These are phyloP conservation scores for Drosophila setifemur DNA, from an alignment of 1,140 invertebrate genomes.

Conservation along the genomic window DNA sequence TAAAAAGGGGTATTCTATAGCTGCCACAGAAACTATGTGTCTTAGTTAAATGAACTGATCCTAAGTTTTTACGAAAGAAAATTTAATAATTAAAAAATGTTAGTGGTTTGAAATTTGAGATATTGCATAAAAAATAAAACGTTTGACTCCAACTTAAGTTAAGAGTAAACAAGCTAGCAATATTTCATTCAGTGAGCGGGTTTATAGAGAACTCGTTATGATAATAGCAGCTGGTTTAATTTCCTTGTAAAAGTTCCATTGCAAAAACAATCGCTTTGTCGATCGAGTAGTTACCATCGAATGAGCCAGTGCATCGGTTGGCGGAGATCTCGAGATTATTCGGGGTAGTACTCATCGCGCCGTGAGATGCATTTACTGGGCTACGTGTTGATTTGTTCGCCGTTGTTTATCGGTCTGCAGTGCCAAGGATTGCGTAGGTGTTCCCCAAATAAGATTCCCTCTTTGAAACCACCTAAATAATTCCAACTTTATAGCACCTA, in stretches of 20 bases:
- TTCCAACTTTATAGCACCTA: constrained; percentile 16
- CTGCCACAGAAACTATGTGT: too few species aligned
- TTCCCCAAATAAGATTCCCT: neutral
- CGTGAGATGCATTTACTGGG: constrained; percentile 28
- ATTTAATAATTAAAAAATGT: too few species aligned
- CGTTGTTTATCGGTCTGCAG: constrained; percentile 9
- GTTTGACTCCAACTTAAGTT: too few species aligned
- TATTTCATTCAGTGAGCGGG: constrained; percentile 13
- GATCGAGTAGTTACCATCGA: neutral
- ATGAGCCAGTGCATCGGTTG: constrained; percentile 33
- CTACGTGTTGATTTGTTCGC: constrained; percentile 11
- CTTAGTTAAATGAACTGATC: too few species aligned
- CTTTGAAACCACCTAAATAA: neutral
- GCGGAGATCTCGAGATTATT: neutral
- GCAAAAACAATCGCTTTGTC: constrained; percentile 11
- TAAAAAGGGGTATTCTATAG: too few species aligned
- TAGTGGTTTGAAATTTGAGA: too few species aligned
- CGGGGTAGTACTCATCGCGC: neutral
- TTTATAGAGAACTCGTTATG: constrained; percentile 52
- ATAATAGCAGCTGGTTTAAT: constrained; percentile 34
- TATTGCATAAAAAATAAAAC: too few species aligned
- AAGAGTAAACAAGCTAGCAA: too few species aligned
- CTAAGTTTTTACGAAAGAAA: too few species aligned
- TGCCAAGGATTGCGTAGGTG: constrained; percentile 46
- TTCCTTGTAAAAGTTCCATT: constrained; percentile 26